Base-by-base conservation (phyloP, 2,888 invertebrate genomes). In the Arge pagana region DNA sequence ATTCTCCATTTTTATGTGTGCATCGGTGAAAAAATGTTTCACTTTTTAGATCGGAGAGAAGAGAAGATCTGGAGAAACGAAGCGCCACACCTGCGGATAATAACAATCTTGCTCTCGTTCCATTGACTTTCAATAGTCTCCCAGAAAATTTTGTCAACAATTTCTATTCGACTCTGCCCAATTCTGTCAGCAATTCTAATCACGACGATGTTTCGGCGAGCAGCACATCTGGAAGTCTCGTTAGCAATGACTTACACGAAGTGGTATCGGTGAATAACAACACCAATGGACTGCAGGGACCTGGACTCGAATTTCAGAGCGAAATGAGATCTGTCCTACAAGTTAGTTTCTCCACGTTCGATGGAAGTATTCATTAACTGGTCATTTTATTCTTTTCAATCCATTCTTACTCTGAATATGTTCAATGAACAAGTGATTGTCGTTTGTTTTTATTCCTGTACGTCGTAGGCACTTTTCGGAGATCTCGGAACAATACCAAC, bases 271-370 rank as follows among this genome's bases (percentile, higher is more conserved):
- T 42, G 4, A 39, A 45, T 48, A 52, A 15, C 15, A 43, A 42
- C 23, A 13, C 13, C 13, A 45, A 48, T 19, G 52, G 23, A 15
- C 36, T 6, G 39, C 43, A 10, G 18, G 36, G 33, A 31, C 13
- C 15, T 42, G 21, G 40, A 13, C 13, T 24, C 31, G 52, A 55
- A 23, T 50, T 58, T 33, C 52, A 56, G 50, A 55, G 45, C 15
- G 58, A 54, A 50, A 59, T 62, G 59, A 56, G 55, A 40, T 36
- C 57, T 13, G 60, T 65, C 28, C 40, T 66, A 13, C 60, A 65
- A 57, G 62, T 55, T 53, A 50, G 58, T 35, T 33, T 18, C 11
- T 15, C 26, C 3, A 6, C 24, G n/a, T 40, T 16, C 2, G 26
- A 26, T 40, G 4, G n/a, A 40, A 7, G 16, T 5, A 13, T 23